Percentiles rank a stretch among this genome's conserved stretches.
phyloP scores from a whole-genome alignment of 2,797 vertebrate species.

The Tenualosa ilisha region DNA sequence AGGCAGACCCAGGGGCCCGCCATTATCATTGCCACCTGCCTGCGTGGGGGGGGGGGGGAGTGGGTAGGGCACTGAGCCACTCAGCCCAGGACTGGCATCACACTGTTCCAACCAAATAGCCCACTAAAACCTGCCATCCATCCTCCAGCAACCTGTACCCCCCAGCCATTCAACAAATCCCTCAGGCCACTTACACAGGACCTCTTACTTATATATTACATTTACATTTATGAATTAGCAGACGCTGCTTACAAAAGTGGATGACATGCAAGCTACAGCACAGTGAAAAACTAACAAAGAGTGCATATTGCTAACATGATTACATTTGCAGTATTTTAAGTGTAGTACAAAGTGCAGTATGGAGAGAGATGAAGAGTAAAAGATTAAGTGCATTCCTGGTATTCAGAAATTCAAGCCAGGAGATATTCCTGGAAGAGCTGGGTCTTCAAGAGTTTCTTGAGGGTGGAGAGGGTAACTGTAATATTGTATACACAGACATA shows the following conservation, averaged over 20 bases:
- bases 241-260: no score
- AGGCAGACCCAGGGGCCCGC: conserved; percentile 11
- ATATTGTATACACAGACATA: not conserved
- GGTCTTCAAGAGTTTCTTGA: no score
- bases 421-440: no score
- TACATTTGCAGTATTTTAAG: no score
- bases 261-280: no score
- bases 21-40: conserved; percentile 1
- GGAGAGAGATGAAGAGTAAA: not conserved
- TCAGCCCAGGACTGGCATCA: not conserved
- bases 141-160: not conserved
- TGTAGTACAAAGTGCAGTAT: not conserved
- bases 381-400: no score
- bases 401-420: no score
- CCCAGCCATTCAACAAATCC: not conserved
- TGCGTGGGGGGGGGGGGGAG: not conserved
- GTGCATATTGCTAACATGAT: no score
- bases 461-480: no score
- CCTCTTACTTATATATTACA: not conserved
- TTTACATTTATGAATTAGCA: no score
- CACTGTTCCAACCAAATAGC: not conserved
- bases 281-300: no score
- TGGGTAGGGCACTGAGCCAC: not conserved
- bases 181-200: not conserved
- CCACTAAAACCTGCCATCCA: not conserved